Conservation (phyloP, 1,140 invertebrate species). For the Archivesica marissinica region DNA sequence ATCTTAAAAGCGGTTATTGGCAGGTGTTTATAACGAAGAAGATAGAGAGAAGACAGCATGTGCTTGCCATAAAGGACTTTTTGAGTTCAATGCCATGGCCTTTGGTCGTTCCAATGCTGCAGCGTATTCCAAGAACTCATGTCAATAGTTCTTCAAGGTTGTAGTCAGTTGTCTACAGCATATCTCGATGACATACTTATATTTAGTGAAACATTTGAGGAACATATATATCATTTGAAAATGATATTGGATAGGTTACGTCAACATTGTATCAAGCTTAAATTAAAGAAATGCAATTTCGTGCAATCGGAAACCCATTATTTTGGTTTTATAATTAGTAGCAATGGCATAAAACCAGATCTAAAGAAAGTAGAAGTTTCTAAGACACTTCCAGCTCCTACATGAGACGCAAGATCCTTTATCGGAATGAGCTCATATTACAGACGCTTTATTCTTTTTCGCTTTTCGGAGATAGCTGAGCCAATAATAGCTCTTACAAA, state of each 20-base stretch:
- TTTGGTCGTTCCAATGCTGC: no score
- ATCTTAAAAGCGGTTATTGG: no score
- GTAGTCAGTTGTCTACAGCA: slow-evolving; percentile 20
- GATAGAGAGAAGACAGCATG: no score
- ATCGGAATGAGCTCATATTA: slow-evolving; percentile 62
- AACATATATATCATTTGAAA: slow-evolving; percentile 21
- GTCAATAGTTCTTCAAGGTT: no score
- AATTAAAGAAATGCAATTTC: slow-evolving; percentile 62
- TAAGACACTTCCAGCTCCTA: not conserved
- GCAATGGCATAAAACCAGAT: slow-evolving; percentile 23
- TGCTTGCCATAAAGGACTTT: no score
- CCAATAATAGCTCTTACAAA: slow-evolving; percentile 59
- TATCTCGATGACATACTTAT: slow-evolving; percentile 69
- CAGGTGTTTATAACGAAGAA: no score
- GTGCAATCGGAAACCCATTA: not conserved
- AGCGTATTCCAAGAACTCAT: no score
- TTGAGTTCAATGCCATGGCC: no score
- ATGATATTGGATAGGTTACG: not conserved
- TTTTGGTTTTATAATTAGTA: slow-evolving; percentile 7
- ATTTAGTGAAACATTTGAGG: not conserved
- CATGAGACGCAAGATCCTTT: slow-evolving; percentile 13
- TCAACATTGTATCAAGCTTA: slow-evolving; percentile 23
- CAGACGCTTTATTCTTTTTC: slow-evolving; percentile 64
- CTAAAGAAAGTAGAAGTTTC: slow-evolving; percentile 8
- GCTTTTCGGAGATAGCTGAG: slow-evolving; percentile 59